Evolutionary conservation across 2,888 invertebrate species (phyloP).

Genomic region (Glaucopsyche alexis): DNA sequence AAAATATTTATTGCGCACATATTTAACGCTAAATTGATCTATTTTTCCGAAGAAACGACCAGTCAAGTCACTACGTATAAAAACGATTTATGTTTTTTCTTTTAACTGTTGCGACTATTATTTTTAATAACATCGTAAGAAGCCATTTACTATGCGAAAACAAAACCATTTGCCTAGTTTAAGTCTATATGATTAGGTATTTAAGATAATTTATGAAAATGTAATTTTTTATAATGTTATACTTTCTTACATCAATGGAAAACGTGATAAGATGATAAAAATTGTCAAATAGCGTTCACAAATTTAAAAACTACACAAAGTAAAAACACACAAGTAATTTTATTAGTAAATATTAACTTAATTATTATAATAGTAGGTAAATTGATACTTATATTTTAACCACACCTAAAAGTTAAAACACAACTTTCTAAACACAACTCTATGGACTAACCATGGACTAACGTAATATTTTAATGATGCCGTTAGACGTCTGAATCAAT

Average conservation of each 20-base stretch:
- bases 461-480: neutral
- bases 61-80: slow-evolving; percentile 4
- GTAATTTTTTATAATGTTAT: neutral
- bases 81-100: slow-evolving; percentile 5
- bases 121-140: neutral
- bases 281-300: neutral
- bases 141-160: slow-evolving; percentile 7
- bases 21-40: neutral
- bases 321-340: too few relatives aligned
- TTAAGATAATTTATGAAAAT: neutral
- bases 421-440: too few relatives aligned
- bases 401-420: too few relatives aligned
- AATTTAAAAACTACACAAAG: neutral
- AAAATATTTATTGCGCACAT: slow-evolving; percentile 8
- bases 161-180: neutral
- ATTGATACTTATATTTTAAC: too few relatives aligned
- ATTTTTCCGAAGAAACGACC: slow-evolving; percentile 1
- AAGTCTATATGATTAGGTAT: neutral
- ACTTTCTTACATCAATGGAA: neutral
- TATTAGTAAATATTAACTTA: too few relatives aligned
- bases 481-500: neutral
- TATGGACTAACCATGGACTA: neutral
- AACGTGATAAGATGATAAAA: neutral
- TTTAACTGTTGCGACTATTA: neutral
- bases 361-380: too few relatives aligned